Base-by-base conservation (phyloP, 1,140 invertebrate genomes). In the Steinernema khuongi region DNA sequence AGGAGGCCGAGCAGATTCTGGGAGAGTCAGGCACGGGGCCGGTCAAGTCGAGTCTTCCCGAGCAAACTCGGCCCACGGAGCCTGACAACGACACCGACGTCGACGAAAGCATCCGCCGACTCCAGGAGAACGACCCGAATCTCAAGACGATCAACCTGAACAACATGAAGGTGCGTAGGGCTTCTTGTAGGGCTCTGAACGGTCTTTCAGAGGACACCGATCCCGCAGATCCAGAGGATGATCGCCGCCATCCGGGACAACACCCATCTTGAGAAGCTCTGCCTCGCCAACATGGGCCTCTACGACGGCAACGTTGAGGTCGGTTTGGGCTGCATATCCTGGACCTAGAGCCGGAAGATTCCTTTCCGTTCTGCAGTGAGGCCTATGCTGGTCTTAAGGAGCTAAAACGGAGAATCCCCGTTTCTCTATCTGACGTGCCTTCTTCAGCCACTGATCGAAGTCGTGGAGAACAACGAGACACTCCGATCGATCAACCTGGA, bases 21-120 rank as follows among this genome's bases (percentile, higher is more conserved):
- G 77, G 78, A 31, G 82, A 83, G 22, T 78, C 75, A 7, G 77
- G 67, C 44, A 81, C 69, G 36, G 74, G 68, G 28, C 77, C 80
- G 14, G 68, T 82, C 1, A 85, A 84, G 70, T 85, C 74, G 32
- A 77, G 75, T 66, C 71, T 84, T 1, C 83, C 83, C 0, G 79
- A 81, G 69, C 82, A 84, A 60, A 85, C 84, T 41, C 70, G 84
- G 29, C 84, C 84, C 0, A 80, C 82, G 17, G 87, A 88, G 67
- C 86, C 88, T 19, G 87, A 87, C 32, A 89, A 89, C 77, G 83
- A 81, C 60, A 88, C 88, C 36, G 86, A 89, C 74, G 85, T 88
- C 0, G 87, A 88, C 26, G 81, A 85, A 19, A 83, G 84, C 71
- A 84, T 89, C 30, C 80, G 86, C 72, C 76, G 81, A 72, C 77